phyloP scores from a whole-genome alignment of 1,140 invertebrate genomes.

The Brachionus angularis region DNA sequence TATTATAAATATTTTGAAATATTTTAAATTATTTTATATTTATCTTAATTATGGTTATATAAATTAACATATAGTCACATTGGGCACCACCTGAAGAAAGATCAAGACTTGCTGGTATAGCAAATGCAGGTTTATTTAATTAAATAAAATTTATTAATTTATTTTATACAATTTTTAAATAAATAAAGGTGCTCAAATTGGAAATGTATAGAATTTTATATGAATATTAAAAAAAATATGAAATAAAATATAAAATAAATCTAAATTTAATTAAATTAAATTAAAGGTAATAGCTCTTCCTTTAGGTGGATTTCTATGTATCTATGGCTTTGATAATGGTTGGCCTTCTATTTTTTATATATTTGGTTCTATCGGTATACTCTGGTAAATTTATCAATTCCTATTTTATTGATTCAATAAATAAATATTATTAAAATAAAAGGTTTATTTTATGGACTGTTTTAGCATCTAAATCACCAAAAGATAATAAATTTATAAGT shows the following conservation, averaged over 20 bases:
- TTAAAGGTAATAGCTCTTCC: conserved; percentile 47
- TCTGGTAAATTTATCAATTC: too few species aligned
- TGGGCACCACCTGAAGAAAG: not conserved
- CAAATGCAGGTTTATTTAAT: not conserved
- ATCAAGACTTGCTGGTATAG: not conserved
- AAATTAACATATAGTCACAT: not conserved
- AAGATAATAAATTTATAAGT: not conserved
- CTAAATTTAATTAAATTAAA: too few species aligned
- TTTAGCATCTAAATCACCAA: conserved; percentile 48
- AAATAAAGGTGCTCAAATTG: too few species aligned
- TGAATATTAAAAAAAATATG: too few species aligned
- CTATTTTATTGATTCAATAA: too few species aligned
- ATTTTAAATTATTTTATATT: not conserved
- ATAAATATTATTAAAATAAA: too few species aligned
- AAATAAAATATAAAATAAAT: too few species aligned
- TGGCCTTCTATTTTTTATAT: not conserved
- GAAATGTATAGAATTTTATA: too few species aligned
- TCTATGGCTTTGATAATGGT: not conserved
- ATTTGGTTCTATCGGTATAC: conserved; percentile 47
- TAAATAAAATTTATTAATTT: too few species aligned
- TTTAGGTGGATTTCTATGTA: not conserved
- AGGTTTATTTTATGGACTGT: conserved; percentile 53
- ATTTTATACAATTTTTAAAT: too few species aligned
- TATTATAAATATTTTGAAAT: not conserved
- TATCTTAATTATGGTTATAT: too few species aligned